phyloP scores from a whole-genome alignment of 2,888 invertebrate species.

The Torymus texanus region DNA sequence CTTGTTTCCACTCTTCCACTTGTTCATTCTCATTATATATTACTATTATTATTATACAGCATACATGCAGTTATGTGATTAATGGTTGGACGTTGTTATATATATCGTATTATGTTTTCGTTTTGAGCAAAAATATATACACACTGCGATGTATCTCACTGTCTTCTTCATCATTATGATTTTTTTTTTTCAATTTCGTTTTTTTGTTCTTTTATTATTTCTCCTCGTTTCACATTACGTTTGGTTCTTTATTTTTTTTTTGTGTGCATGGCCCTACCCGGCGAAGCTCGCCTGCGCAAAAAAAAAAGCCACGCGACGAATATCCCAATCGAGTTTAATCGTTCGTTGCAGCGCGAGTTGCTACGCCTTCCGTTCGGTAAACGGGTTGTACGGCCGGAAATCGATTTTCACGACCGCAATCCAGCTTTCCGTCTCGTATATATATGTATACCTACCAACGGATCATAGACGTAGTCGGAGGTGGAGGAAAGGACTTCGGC shows the following conservation, averaged over 20 bases:
- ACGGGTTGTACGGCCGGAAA: conserved; percentile 23
- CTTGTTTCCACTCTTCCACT: conserved; percentile 25
- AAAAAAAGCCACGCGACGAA: conserved; percentile 16
- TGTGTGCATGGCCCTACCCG: conserved; percentile 72
- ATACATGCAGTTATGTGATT: conserved; percentile 26
- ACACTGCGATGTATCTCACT: conserved; percentile 44
- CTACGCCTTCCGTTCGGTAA: no score
- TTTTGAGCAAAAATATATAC: conserved; percentile 30
- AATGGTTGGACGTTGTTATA: conserved; percentile 54
- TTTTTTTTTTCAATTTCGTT: conserved; percentile 64
- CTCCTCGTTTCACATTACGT: conserved; percentile 39
- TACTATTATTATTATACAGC: conserved; percentile 9
- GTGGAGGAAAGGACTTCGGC: background rate
- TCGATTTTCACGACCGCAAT: conserved; percentile 40
- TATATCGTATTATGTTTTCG: conserved; percentile 51
- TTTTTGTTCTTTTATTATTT: conserved; percentile 59
- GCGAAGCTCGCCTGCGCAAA: conserved; percentile 65
- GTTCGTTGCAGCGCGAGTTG: background rate
- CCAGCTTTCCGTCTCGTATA: background rate
- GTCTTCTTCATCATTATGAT: conserved; percentile 67
- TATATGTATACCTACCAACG: no score
- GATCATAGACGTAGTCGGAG: no score
- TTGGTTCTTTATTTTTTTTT: conserved; percentile 69
- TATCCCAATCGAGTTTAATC: conserved; percentile 32
- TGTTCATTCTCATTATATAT: conserved; percentile 2